Percentiles rank a stretch among this genome's conserved stretches.
Evolutionary conservation across 2,888 invertebrate species (phyloP).

Genomic region (Amaurobius ferox): DNA sequence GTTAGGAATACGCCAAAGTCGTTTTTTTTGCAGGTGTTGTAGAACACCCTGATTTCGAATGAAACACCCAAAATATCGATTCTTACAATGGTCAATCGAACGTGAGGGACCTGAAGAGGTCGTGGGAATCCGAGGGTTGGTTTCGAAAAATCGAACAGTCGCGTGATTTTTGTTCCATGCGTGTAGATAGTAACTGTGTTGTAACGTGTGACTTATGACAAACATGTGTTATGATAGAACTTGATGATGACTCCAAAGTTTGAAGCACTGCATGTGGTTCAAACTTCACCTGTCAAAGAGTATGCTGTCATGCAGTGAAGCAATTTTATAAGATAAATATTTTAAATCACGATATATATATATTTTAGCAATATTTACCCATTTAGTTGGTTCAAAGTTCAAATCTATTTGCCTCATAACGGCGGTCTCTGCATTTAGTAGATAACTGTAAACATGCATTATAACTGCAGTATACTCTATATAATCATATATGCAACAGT

Average conservation of each 20-base stretch:
- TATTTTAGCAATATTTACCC: no score
- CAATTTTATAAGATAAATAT: no score
- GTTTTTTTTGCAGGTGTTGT: background rate
- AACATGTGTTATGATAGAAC: background rate
- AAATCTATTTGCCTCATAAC: no score
- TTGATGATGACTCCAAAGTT: background rate
- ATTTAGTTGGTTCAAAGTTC: no score
- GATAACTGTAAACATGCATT: no score
- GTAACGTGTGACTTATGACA: background rate
- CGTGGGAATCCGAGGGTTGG: background rate
- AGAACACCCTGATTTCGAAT: background rate
- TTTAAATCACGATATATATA: no score
- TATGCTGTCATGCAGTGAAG: no score
- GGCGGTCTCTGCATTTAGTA: no score
- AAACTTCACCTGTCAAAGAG: constrained; percentile 7
- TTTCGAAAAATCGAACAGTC: constrained; percentile 5
- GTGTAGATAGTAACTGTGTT: background rate
- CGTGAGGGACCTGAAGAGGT: background rate
- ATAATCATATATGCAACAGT: no score
- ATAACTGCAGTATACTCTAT: no score
- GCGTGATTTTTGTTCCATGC: constrained; percentile 1
- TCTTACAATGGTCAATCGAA: background rate
- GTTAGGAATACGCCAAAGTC: background rate
- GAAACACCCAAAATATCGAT: background rate
- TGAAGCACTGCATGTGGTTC: no score